Conservation (phyloP, 1,140 invertebrate genomes). For the Bombus confusus region DNA sequence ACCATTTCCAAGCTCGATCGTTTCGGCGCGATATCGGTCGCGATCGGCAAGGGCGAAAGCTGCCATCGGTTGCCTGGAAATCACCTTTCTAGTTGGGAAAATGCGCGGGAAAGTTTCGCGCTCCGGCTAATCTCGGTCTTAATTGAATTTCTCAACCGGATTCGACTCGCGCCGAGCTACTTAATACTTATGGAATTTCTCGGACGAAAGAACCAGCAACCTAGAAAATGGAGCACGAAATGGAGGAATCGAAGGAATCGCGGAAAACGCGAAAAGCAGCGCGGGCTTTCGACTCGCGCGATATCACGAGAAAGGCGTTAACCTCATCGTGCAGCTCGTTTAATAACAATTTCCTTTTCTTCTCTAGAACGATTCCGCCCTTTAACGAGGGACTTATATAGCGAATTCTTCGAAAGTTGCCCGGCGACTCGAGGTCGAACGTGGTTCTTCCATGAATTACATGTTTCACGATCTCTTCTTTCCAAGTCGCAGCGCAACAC, state of each 20-base stretch:
- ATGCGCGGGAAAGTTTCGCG: conserved; percentile 37
- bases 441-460: not conserved
- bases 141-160: conserved; percentile 67
- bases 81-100: not conserved
- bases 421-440: not conserved
- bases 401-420: not conserved
- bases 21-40: conserved; percentile 34
- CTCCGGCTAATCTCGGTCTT: conserved; percentile 58
- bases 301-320: not conserved
- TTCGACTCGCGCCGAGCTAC: not conserved
- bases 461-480: not conserved
- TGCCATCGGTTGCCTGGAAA: conserved; percentile 2
- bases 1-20: conserved; percentile 19
- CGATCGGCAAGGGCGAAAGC: conserved; percentile 4
- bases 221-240: conserved; percentile 28
- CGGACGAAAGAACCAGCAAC: conserved; percentile 18
- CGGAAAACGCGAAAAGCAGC: not conserved
- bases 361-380: not conserved
- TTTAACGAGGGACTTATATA: not conserved
- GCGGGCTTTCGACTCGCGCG: conserved; percentile 24
- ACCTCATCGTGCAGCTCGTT: not conserved
- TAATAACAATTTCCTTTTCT: conserved; percentile 8
- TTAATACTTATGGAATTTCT: conserved; percentile 49
- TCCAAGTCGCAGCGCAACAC: not conserved
- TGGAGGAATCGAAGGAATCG: not conserved